Percentiles rank a stretch among this genome's conserved stretches.
Conservation (phyloP, 2,888 invertebrate species). For the Acrobasis repandana region DNA sequence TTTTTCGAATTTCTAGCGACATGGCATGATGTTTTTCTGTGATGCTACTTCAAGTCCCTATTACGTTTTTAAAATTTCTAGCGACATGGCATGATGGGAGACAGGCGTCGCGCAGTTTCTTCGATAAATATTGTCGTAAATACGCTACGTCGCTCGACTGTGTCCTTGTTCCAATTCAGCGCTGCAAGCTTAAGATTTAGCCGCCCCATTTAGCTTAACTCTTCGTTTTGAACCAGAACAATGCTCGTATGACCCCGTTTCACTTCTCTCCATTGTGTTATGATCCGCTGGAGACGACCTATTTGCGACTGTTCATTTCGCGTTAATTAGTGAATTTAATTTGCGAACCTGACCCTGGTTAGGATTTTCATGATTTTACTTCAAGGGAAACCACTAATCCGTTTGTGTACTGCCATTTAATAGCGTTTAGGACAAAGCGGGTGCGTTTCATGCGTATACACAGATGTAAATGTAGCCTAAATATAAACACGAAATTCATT, state of each 20-base stretch:
- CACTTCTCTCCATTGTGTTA: slow-evolving; percentile 54
- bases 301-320: slow-evolving; percentile 53
- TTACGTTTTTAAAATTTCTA: slow-evolving; percentile 22
- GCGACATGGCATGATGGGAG: background rate
- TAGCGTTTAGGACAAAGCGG: background rate
- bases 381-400: slow-evolving; percentile 1
- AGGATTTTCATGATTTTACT: slow-evolving; percentile 2
- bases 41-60: slow-evolving; percentile 40
- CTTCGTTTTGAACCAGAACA: slow-evolving; percentile 54
- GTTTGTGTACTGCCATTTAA: background rate
- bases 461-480: slow-evolving; percentile 63
- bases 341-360: slow-evolving; percentile 5
- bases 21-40: slow-evolving; percentile 31
- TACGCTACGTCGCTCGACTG: background rate
- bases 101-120: slow-evolving; percentile 22
- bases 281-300: slow-evolving; percentile 56
- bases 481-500: slow-evolving; percentile 68
- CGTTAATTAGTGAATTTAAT: slow-evolving; percentile 42
- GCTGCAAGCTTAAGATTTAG: slow-evolving; percentile 49
- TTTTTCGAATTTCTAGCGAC: slow-evolving; percentile 22
- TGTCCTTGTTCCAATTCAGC: slow-evolving; percentile 53
- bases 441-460: slow-evolving; percentile 52
- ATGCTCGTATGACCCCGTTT: slow-evolving; percentile 66
- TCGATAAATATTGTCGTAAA: slow-evolving; percentile 21
- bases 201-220: slow-evolving; percentile 57